Conservation (phyloP, 2,113 vertebrate species). For the Brachyistius frenatus region DNA sequence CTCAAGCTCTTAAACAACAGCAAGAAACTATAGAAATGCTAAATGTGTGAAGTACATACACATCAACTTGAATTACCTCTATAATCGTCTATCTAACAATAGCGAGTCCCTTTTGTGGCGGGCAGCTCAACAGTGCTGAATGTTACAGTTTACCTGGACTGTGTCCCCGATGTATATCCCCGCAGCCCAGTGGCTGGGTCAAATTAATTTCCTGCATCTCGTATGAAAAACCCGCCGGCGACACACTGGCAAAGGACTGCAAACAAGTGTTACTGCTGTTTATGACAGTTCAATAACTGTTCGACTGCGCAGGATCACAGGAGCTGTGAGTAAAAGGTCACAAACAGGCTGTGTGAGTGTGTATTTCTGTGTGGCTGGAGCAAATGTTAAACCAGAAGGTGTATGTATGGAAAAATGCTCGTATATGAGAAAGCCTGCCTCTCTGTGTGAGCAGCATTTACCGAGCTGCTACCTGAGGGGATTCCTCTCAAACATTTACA, state of each 20-base stretch:
- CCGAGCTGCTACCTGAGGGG: slow-evolving; percentile 31
- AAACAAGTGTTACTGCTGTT: slow-evolving; percentile 60
- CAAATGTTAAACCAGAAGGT: not conserved
- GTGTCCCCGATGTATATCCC: slow-evolving; percentile 17
- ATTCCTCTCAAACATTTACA: slow-evolving; percentile 61
- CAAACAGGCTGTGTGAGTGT: not conserved
- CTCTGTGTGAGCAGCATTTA: slow-evolving; percentile 36
- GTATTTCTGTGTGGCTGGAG: not conserved
- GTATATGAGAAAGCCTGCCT: slow-evolving; percentile 21
- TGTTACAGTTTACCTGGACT: slow-evolving; percentile 36
- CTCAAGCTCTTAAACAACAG: not conserved
- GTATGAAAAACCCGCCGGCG: slow-evolving; percentile 49
- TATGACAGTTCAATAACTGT: slow-evolving; percentile 49
- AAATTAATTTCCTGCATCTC: slow-evolving; percentile 65
- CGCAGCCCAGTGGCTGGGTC: slow-evolving; percentile 56
- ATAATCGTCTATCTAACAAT: not conserved
- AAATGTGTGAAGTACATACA: not conserved
- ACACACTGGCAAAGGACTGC: slow-evolving; percentile 39
- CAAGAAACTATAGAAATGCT: not conserved
- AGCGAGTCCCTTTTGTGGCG: slow-evolving; percentile 12
- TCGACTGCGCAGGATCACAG: slow-evolving; percentile 24
- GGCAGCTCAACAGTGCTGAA: slow-evolving; percentile 40
- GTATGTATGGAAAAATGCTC: slow-evolving; percentile 1
- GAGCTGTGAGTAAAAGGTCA: slow-evolving; percentile 38
- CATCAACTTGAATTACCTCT: not conserved